Percentiles rank a stretch among this genome's conserved stretches.
Conservation (phyloP, 2,888 invertebrate genomes). For the Antitype chi region DNA sequence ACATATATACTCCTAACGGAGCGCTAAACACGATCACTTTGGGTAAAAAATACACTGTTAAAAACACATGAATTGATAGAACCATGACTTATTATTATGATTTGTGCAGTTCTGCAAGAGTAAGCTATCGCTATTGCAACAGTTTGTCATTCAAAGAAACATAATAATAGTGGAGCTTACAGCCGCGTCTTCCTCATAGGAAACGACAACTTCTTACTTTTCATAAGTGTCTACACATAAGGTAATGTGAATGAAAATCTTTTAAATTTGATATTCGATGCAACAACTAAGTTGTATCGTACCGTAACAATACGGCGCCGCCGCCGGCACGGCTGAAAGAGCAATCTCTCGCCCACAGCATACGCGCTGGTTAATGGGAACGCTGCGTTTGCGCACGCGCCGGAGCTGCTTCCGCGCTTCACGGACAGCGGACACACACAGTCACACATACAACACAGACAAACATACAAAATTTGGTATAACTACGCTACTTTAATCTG, state of each 20-base stretch:
- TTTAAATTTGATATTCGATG: constrained; percentile 1
- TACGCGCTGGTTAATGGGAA: constrained; percentile 21
- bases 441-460: constrained; percentile 6
- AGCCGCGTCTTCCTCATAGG: not conserved
- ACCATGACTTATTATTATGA: not conserved
- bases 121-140: not conserved
- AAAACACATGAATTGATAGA: not conserved
- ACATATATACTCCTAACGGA: too few relatives aligned
- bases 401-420: constrained; percentile 49
- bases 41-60: too few relatives aligned
- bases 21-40: not conserved
- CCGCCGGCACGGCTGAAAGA: constrained; percentile 50
- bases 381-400: constrained; percentile 22
- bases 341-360: constrained; percentile 26
- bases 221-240: too few relatives aligned
- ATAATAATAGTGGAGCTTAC: not conserved
- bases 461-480: constrained; percentile 29
- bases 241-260: not conserved
- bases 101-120: not conserved
- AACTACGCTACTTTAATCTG: constrained; percentile 28
- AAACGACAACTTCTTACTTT: not conserved
- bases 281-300: constrained; percentile 3
- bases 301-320: constrained; percentile 5
- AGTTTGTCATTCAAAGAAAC: not conserved
- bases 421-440: constrained; percentile 35